Evolutionary conservation across 2,888 invertebrate genomes (phyloP), one percentile per base, ranked within the genome.

Genomic region (Anticlea derivata): DNA sequence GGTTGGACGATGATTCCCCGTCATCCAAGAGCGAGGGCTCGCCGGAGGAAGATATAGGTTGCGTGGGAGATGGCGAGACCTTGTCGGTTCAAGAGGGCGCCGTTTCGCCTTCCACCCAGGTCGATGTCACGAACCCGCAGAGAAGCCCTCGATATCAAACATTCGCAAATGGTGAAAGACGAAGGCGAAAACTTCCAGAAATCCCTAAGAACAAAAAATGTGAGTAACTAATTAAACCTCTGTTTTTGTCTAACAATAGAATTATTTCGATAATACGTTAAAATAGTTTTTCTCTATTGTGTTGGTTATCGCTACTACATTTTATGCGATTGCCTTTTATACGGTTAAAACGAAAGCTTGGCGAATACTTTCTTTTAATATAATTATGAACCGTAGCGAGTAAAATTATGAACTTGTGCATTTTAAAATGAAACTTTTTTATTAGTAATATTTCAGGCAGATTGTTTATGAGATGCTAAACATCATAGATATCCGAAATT

Each of bases 121-220:
- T 72, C 1, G 83, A 83, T 2, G 70, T 62, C 8, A 66, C 69
- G 51, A 90, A 83, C 44, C 62, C 68, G 45, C 85, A 73, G 56
- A 68, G 78, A 22, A 87, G 82, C 60, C 83, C 84, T n/a, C 75
- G 80, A 40, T 83, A 86, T 51, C 85, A 83, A 64, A 71, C 75
- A 11, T 84, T 85, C 41, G 78, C 74, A 55, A 89, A 78, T 56
- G 91, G 89, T 7, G 94, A 95, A 75, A 91, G 96, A 59, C 92
- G 95, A 70, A 91, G 97, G 68, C 92, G 97, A 85, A 96, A 96
- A 86, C 91, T 97, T 17, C 97, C 97, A 24, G 97, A 97, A 86
- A 97, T 97, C 68, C 97, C 97, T 3, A 97, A 96, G 81, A 95
- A 95, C 71, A 95, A 95, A 81, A 96, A 96, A 93, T 93, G 96